Conservation (phyloP, 2,888 invertebrate genomes). For the Noctuana brunneofusca region DNA sequence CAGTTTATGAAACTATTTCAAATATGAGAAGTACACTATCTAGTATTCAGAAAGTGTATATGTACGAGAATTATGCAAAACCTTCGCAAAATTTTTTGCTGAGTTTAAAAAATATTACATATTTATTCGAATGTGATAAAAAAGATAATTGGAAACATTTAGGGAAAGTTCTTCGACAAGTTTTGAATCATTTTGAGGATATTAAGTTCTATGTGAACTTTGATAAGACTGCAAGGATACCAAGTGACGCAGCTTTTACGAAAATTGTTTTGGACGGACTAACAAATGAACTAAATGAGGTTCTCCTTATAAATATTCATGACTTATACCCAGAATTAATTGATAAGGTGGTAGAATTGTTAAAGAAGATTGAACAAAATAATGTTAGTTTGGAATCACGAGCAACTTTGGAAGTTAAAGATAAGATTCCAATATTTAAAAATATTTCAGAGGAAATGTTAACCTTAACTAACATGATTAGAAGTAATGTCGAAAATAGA, state of each 20-base stretch:
- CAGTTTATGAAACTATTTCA: slow-evolving; percentile 78
- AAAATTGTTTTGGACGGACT: slow-evolving; percentile 67
- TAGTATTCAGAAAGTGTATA: slow-evolving; percentile 69
- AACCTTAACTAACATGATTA: slow-evolving; percentile 20
- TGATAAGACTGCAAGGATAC: slow-evolving; percentile 74
- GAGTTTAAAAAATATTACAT: slow-evolving; percentile 60
- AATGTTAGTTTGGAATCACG: slow-evolving; percentile 53
- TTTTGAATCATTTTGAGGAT: slow-evolving; percentile 75
- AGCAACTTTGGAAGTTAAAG: slow-evolving; percentile 65
- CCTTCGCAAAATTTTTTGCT: slow-evolving; percentile 63
- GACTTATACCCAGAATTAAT: slow-evolving; percentile 41
- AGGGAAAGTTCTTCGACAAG: slow-evolving; percentile 62
- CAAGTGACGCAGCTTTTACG: slow-evolving; percentile 70
- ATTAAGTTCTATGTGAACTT: slow-evolving; percentile 76
- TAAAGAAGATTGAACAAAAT: slow-evolving; percentile 47
- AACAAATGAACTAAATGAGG: slow-evolving; percentile 49
- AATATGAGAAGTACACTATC: slow-evolving; percentile 79
- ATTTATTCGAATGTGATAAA: slow-evolving; percentile 44
- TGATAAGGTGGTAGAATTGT: slow-evolving; percentile 40
- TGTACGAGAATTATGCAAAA: slow-evolving; percentile 73
- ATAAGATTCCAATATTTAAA: slow-evolving; percentile 72
- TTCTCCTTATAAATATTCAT: slow-evolving; percentile 44
- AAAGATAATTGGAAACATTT: slow-evolving; percentile 54
- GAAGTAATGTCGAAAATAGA: slow-evolving; percentile 33
- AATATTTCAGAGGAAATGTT: slow-evolving; percentile 51